Evolutionary conservation across 2,888 invertebrate species (phyloP).

Genomic region (Pachymerium ferrugineum): DNA sequence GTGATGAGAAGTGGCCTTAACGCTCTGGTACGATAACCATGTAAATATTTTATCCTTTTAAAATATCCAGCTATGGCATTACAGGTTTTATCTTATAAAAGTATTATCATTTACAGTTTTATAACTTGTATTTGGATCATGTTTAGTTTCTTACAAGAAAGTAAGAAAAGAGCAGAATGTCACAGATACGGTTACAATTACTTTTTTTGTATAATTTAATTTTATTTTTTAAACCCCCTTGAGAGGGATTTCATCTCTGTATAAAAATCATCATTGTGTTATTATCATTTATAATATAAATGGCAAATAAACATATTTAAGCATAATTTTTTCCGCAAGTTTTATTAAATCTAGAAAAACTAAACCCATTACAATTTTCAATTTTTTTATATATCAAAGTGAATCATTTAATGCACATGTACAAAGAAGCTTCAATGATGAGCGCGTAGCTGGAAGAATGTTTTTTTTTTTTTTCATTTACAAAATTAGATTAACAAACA

Average conservation of each 20-base stretch:
- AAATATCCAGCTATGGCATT: slow-evolving; percentile 20
- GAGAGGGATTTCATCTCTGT: slow-evolving; percentile 27
- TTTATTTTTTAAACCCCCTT: slow-evolving; percentile 2
- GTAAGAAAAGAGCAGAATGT: background rate
- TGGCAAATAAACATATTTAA: slow-evolving; percentile 11
- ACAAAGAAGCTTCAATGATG: no score
- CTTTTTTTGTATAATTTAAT: background rate
- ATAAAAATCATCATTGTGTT: slow-evolving; percentile 20
- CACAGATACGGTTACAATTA: background rate
- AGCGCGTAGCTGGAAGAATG: no score
- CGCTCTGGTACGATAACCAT: slow-evolving; percentile 15
- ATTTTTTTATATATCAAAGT: no score
- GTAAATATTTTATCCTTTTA: background rate
- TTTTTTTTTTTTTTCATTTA: background rate
- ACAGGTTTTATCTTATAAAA: slow-evolving; percentile 19
- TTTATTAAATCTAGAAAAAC: no score
- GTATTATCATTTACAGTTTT: background rate
- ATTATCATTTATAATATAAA: slow-evolving; percentile 22
- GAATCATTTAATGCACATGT: no score
- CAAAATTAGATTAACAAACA: background rate
- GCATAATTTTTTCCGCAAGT: no score
- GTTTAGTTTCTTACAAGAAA: background rate
- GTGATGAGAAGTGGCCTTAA: background rate
- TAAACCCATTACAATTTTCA: no score
- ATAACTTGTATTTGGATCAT: slow-evolving; percentile 4